phyloP scores from a whole-genome alignment of 2,113 vertebrate genomes.

The Gambusia affinis region DNA sequence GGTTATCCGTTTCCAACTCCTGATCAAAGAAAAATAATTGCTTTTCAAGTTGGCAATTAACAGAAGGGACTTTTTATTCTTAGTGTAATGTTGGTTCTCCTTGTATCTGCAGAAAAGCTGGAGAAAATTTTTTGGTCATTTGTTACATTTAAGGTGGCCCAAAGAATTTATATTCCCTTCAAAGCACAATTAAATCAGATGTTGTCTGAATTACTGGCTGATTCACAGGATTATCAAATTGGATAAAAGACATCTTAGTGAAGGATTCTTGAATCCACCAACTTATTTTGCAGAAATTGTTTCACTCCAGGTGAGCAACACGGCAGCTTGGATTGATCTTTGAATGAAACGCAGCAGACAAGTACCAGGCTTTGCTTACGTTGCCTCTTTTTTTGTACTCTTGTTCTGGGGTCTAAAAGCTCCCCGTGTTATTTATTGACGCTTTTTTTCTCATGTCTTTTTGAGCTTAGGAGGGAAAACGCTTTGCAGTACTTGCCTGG shows the following conservation, averaged over 20 bases:
- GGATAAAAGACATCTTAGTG: slow-evolving; percentile 51
- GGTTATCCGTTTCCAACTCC: not conserved
- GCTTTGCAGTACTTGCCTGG: slow-evolving; percentile 84
- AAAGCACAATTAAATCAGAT: not conserved
- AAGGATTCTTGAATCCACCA: slow-evolving; percentile 24
- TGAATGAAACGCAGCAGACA: no score
- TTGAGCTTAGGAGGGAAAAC: slow-evolving; percentile 12
- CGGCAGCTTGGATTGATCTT: not conserved
- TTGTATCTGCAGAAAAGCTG: not conserved
- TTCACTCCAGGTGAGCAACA: no score
- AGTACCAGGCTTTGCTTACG: not conserved
- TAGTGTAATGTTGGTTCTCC: not conserved
- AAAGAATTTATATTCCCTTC: not conserved
- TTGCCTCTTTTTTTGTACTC: no score
- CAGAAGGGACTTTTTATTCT: not conserved
- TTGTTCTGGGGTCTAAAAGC: not conserved
- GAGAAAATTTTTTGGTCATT: not conserved
- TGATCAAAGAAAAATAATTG: not conserved
- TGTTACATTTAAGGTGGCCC: slow-evolving; percentile 23
- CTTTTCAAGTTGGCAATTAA: not conserved
- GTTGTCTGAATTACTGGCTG: slow-evolving; percentile 42
- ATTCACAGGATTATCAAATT: slow-evolving; percentile 55
- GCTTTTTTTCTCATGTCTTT: not conserved
- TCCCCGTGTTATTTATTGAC: not conserved
- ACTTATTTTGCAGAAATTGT: slow-evolving; percentile 35